Conservation (phyloP, 2,113 vertebrate species). For the Antechinus stuartii region DNA sequence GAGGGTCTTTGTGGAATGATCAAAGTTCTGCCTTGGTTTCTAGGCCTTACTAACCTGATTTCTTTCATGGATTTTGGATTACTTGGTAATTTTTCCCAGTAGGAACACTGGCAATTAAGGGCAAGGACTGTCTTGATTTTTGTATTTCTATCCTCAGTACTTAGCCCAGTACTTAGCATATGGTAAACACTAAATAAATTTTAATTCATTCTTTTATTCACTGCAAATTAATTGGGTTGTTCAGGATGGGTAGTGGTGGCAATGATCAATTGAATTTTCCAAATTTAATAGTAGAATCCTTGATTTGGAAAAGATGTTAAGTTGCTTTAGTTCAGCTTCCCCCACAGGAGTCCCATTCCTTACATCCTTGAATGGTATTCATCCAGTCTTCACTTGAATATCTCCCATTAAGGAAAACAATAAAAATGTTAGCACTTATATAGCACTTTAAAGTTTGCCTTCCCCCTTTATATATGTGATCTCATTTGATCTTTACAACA, state of each 20-base stretch:
- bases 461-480: not conserved
- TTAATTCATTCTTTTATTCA: not conserved
- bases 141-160: not conserved
- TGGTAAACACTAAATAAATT: not conserved
- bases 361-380: not conserved
- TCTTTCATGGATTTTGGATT: not conserved
- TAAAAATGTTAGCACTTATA: not conserved
- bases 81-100: not conserved
- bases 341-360: not conserved
- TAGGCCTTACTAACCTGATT: not conserved
- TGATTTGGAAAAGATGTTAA: not conserved
- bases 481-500: not conserved
- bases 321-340: not conserved
- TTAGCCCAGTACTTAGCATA: not conserved
- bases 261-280: not conserved
- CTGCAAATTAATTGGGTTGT: not conserved
- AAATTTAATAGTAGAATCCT: not conserved
- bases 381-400: not conserved
- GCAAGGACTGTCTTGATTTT: not conserved
- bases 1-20: not conserved
- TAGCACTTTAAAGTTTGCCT: not conserved
- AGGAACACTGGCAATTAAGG: not conserved
- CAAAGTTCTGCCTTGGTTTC: not conserved
- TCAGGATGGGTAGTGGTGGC: not conserved
- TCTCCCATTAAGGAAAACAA: not conserved